Evolutionary conservation across 1,140 invertebrate genomes (phyloP).

Genomic region (Caerostris darwini): DNA sequence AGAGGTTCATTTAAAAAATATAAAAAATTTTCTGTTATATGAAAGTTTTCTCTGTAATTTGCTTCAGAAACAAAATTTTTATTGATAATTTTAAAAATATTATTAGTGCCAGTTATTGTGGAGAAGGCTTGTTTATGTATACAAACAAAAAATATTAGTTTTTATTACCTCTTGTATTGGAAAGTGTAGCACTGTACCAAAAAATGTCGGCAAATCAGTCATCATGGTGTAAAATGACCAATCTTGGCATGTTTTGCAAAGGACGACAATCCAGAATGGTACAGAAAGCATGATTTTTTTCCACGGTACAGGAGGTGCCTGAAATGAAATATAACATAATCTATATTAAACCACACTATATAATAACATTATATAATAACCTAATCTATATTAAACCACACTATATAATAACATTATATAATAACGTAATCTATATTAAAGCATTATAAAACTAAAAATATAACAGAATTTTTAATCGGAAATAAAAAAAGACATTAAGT

Average conservation of each 20-base stretch:
- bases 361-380: too few species aligned
- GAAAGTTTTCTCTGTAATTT: neutral
- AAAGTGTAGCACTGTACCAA: slow-evolving; percentile 93
- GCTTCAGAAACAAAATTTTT: neutral
- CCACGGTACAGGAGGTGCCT: slow-evolving; percentile 87
- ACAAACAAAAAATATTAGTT: too few species aligned
- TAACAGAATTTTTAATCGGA: too few species aligned
- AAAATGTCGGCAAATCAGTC: slow-evolving; percentile 95
- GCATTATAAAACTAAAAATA: too few species aligned
- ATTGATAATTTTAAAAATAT: neutral
- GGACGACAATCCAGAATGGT: slow-evolving; percentile 95
- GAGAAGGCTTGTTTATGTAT: too few species aligned
- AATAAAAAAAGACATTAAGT: too few species aligned
- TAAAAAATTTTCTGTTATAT: neutral
- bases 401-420: neutral
- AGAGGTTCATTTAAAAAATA: neutral
- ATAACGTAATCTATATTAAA: too few species aligned
- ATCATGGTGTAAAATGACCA: slow-evolving; percentile 97
- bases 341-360: neutral
- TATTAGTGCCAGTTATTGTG: neutral
- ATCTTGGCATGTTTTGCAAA: slow-evolving; percentile 94
- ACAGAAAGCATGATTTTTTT: slow-evolving; percentile 88
- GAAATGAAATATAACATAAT: neutral
- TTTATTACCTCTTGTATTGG: slow-evolving; percentile 89
- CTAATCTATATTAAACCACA: neutral